These are phyloP conservation scores for Papilio demoleus DNA, from an alignment of 2,888 invertebrate genomes.

Conservation along the genomic window DNA sequence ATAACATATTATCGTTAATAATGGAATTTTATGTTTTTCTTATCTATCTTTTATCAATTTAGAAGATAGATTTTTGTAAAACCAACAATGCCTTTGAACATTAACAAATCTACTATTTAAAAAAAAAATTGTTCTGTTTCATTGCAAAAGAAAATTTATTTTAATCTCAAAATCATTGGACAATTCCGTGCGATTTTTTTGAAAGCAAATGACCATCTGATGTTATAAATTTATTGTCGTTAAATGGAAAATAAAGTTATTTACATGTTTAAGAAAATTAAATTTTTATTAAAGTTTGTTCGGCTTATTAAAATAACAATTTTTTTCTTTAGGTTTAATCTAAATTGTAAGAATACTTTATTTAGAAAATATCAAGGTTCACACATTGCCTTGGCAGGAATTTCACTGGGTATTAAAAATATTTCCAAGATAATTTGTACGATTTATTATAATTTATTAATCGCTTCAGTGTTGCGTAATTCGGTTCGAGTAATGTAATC, in stretches of 20 bases:
- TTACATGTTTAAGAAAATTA: neutral
- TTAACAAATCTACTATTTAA: constrained; percentile 13
- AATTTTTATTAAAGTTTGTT: neutral
- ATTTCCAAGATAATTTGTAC: neutral
- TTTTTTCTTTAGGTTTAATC: neutral
- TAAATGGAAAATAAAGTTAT: neutral
- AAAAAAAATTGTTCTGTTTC: neutral
- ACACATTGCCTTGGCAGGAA: no score
- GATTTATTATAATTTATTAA: constrained; percentile 18
- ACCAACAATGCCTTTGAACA: constrained; percentile 1
- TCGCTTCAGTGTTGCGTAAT: constrained; percentile 7
- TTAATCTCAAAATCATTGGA: neutral
- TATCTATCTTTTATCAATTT: no score
- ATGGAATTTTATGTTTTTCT: no score
- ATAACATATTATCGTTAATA: no score
- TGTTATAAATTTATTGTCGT: neutral
- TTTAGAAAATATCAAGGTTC: no score
- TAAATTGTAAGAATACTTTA: neutral
- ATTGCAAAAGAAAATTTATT: neutral
- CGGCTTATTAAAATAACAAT: neutral
- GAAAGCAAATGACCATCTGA: constrained; percentile 7
- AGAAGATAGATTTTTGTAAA: neutral
- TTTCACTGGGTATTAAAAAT: no score
- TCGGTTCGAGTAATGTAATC: constrained; percentile 1
- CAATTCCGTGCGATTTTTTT: neutral